phyloP scores from a whole-genome alignment of 2,113 vertebrate species.

The Propithecus coquereli region DNA sequence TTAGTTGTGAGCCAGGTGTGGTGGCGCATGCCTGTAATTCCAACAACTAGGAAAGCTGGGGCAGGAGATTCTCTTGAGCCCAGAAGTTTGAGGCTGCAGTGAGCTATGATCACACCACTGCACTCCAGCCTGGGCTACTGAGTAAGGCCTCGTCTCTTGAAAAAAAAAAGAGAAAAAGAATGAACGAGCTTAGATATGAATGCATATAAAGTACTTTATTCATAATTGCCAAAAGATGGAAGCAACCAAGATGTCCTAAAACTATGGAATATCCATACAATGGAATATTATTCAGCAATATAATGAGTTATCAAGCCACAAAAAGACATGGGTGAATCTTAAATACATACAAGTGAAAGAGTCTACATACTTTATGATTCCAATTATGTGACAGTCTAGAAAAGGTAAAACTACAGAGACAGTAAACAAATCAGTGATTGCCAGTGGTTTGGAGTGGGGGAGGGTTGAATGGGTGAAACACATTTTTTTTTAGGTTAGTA shows the following conservation, averaged over 20 bases:
- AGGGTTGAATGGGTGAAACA: background rate
- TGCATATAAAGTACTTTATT: background rate
- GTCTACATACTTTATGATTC: background rate
- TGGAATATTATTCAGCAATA: background rate
- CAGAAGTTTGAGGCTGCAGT: too few species aligned
- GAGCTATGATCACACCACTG: too few species aligned
- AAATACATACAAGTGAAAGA: background rate
- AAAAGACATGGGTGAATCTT: background rate
- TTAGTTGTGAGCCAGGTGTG: background rate
- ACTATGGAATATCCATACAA: background rate
- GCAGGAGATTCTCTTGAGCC: too few species aligned
- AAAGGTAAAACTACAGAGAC: constrained; percentile 2
- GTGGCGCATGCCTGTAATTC: too few species aligned
- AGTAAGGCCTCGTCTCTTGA: too few species aligned
- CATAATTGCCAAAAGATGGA: background rate
- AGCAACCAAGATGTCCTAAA: background rate
- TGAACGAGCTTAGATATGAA: background rate
- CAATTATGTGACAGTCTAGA: background rate
- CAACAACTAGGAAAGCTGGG: too few species aligned
- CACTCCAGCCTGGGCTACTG: too few species aligned
- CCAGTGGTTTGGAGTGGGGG: background rate
- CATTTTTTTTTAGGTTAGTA: background rate
- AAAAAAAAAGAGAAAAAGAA: too few species aligned
- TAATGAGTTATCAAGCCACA: background rate
- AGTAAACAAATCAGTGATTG: background rate